Evolutionary conservation across 2,797 vertebrate species (phyloP), one percentile per base, ranked within the genome.

Genomic region (Schizopygopsis malacanthus): DNA sequence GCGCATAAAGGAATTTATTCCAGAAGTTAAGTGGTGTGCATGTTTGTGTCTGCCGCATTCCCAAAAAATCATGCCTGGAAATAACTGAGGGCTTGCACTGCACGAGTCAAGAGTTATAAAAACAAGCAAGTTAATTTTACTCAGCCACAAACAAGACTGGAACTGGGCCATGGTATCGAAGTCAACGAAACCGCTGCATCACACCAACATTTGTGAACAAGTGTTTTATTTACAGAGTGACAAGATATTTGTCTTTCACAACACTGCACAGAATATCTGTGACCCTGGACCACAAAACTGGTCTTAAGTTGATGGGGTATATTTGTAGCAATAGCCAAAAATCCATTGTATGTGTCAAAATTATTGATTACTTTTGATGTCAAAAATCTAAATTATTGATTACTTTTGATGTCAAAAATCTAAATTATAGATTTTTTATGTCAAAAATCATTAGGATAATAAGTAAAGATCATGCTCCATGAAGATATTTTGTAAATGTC

Each of bases 21-120:
- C 43, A 41, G 59, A 77, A 43, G 16, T 79, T 79, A 78, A 87
- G 85, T 63, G 77, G 43, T 70, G 41, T 84, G 47, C 59, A 67
- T 67, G 63, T 75, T 37, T 56, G 59, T 72, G 67, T 80, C 56
- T 56, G 70, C 69, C 25, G 43, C 76, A 79, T 72, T 67, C 47
- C 43, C 43, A 25, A n/a, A 67, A 52, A 79, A 67, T 70, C 72
- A 54, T 54, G 67, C 73, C 37, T 70, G 63, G 41, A 61, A 70
- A 78, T 65, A 83, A 78, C 63, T 22, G 71, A 33, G 50, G 50
- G n/a, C 54, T 70, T 78, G 50, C 45, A 28, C 22, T 28, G 28
- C 43, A 76, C 59, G 28, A 37, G 52, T 83, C 69, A 45, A 47
- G 47, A 84, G 33, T 78, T 78, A 65, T 22, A 71, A 79, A 59